Base-by-base conservation (phyloP, 2,888 invertebrate genomes). In the Caradrina clavipalpis region DNA sequence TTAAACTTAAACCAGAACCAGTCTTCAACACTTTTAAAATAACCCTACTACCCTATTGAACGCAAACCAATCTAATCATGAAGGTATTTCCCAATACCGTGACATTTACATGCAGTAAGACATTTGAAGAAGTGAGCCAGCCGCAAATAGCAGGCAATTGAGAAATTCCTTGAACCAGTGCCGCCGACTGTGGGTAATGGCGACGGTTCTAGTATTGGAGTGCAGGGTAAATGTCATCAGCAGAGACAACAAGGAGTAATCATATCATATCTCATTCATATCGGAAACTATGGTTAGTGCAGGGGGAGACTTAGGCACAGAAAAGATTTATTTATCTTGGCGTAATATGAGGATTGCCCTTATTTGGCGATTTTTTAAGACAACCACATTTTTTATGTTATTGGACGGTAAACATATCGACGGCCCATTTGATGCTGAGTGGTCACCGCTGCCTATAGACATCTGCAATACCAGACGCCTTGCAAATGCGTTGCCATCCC, bases 261-360 rank as follows among this genome's bases (percentile, higher is more conserved):
- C 83, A 82, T 84, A 84, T 84, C 73, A 78, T 79, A 70, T 80
- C 71, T 60, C 73, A 79, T 78, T 70, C 74, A 74, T 73, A 61
- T 54, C 39, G 42, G 64, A 54, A 72, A 69, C 59, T 56, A 64
- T 64, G 64, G 26, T 54, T 53, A 56, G 21, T 45, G 19, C 78
- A 79, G 76, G 42, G 68, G 56, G 17, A 70, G 8, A 76, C 11
- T 78, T 3, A 2, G n/a, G 54, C 39, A 1, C 0, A 22, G 1
- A 19, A 35, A 50, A 50, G 45, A 1, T 17, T 45, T 45, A 6
- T 45, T 45, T 45, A 2, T 45, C 1, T 31, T 31, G 3, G 5
- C n/a, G n/a, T n/a, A 15, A 11, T 42, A 15, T 42, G 13, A 42
- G 13, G 15, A 2, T 42, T 42, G 2, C 13, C 26, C 26, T 42